phyloP scores from a whole-genome alignment of 2,113 vertebrate genomes.

The Anguilla japonica region DNA sequence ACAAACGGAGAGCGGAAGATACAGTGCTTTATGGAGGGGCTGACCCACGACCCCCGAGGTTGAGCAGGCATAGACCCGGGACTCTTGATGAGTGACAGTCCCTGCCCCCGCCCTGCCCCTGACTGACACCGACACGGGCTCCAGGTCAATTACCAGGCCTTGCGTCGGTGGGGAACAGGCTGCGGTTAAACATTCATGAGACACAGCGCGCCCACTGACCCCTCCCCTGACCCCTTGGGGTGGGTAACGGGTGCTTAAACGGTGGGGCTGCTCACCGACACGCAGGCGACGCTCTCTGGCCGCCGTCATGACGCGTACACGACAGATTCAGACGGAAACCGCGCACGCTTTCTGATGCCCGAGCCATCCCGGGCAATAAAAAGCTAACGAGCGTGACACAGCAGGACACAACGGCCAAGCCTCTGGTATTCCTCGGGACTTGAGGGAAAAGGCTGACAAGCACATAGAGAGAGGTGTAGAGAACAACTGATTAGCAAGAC shows the following conservation, averaged over 20 bases:
- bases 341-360: neutral
- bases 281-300: neutral
- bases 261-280: neutral
- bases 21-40: neutral
- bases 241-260: neutral
- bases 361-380: neutral
- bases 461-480: neutral
- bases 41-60: neutral
- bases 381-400: neutral
- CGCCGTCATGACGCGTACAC: neutral
- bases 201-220: neutral
- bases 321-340: neutral
- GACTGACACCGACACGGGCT: neutral
- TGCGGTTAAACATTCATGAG: neutral
- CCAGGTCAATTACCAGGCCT: neutral
- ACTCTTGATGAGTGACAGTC: neutral
- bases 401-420: neutral
- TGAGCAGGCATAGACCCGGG: neutral
- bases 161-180: neutral
- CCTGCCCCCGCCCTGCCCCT: neutral
- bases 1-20: neutral
- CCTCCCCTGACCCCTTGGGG: neutral
- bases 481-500: constrained; percentile 8
- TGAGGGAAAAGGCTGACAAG: neutral
- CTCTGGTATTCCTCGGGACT: neutral